Percentiles rank a stretch among this genome's conserved stretches.
Evolutionary conservation across 2,888 invertebrate species (phyloP).

Genomic region (Kryphioiulus occultus): DNA sequence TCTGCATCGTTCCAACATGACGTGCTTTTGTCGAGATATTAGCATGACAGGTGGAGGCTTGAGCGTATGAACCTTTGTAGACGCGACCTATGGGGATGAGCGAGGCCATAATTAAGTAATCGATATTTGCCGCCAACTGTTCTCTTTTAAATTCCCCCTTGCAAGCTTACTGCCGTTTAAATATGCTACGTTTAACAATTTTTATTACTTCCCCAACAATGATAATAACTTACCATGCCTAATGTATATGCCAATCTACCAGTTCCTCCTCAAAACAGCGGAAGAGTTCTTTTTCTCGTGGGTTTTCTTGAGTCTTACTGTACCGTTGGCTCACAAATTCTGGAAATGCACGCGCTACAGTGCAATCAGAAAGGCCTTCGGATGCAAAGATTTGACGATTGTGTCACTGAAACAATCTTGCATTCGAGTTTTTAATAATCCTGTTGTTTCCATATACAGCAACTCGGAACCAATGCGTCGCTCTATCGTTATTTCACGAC

Average conservation of each 20-base stretch:
- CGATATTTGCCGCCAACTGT: not conserved
- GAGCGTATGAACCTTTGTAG: conserved; percentile 3
- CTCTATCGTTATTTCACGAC: no score
- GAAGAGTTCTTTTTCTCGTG: no score
- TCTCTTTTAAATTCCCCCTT: not conserved
- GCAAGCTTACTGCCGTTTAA: not conserved
- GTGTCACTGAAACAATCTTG: no score
- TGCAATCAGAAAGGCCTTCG: no score
- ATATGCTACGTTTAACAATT: conserved; percentile 27
- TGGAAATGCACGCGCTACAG: no score
- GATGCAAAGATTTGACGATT: no score
- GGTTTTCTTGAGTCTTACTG: no score
- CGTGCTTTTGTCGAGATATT: conserved; percentile 10
- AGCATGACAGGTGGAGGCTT: conserved; percentile 13
- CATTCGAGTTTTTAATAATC: no score
- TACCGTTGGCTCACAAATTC: no score
- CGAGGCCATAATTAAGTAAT: conserved; percentile 20
- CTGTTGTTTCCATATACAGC: no score
- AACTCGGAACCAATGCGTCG: no score
- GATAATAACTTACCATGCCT: conserved; percentile 3
- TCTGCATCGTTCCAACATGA: not conserved
- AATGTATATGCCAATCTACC: conserved; percentile 3
- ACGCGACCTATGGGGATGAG: not conserved
- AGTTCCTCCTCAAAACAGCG: not conserved
- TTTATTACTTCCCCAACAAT: not conserved